Base-by-base conservation (phyloP, 1,140 invertebrate species). In the Parapsyche elsis region DNA sequence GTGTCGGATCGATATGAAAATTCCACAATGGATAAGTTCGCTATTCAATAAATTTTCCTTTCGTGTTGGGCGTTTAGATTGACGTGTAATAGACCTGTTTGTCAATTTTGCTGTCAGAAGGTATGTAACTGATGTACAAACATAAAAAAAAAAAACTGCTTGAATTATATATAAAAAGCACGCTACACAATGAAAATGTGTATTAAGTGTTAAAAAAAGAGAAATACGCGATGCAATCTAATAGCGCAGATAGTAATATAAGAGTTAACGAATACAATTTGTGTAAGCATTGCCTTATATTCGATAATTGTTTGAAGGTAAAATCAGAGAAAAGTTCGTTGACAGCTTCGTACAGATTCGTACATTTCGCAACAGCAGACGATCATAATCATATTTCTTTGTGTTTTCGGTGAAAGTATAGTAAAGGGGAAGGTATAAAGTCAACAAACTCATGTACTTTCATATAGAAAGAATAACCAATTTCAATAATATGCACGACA, bases 341-440 rank as follows among this genome's bases (percentile, higher is more conserved):
- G 30, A 38, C 30, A 38, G 30, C 30, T n/a, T n/a, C n/a, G n/a
- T n/a, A n/a, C n/a, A n/a, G n/a, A n/a, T n/a, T n/a, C n/a, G n/a
- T n/a, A 10, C 1, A 61, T 61, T 61, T 61, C n/a, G 21, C 57
- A 61, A 61, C 19, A 19, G 53, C 21, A 61, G 30, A 61, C 57
- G 57, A 61, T 61, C 57, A 61, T 61, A 61, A 61, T 61, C 57
- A 21, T 61, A 61, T 19, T 61, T 21, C 16, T 61, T 61, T 53
- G 49, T 53, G 12, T 53, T 53, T 53, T 19, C 5, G 57, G 57
- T 61, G 57, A 61, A 61, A 61, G 57, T 61, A 61, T 19, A 38
- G 57, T 61, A 61, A 19, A 38, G 5, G 21, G 10, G 57, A 61
- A 61, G 21, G 21, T 19, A 61, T 16, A 61, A 9, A 61, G 7